Evolutionary conservation across 2,888 invertebrate species (phyloP).

Genomic region (Sphinx pinastri): DNA sequence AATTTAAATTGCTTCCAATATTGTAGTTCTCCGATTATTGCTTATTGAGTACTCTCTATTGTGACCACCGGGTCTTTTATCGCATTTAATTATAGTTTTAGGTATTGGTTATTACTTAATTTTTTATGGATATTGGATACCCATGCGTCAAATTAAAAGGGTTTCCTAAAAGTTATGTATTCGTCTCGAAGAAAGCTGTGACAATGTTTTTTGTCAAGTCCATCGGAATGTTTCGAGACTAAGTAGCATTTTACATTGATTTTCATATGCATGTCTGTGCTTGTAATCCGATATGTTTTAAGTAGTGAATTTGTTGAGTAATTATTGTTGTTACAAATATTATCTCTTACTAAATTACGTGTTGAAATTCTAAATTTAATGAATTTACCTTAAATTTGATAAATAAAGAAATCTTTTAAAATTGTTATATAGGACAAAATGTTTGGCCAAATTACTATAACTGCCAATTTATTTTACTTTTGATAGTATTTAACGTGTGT

Average conservation of each 20-base stretch:
- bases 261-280: neutral
- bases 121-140: conserved; percentile 3
- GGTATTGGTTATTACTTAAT: neutral
- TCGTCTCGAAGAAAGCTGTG: conserved; percentile 3
- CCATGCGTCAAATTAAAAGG: neutral
- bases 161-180: neutral
- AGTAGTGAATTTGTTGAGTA: neutral
- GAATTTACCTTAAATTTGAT: conserved; percentile 13
- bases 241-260: neutral
- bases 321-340: neutral
- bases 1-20: conserved; percentile 1
- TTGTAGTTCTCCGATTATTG: neutral
- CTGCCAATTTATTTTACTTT: conserved; percentile 70
- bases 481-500: conserved; percentile 49
- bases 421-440: conserved; percentile 47
- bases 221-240: neutral
- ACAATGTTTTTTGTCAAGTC: neutral
- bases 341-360: conserved; percentile 11
- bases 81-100: conserved; percentile 16
- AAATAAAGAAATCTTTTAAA: conserved; percentile 38
- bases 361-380: neutral
- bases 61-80: neutral
- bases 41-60: conserved; percentile 7
- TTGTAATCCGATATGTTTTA: neutral
- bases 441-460: conserved; percentile 66